Evolutionary conservation across 2,797 vertebrate genomes (phyloP).

Genomic region (Pangasius larnaudii): DNA sequence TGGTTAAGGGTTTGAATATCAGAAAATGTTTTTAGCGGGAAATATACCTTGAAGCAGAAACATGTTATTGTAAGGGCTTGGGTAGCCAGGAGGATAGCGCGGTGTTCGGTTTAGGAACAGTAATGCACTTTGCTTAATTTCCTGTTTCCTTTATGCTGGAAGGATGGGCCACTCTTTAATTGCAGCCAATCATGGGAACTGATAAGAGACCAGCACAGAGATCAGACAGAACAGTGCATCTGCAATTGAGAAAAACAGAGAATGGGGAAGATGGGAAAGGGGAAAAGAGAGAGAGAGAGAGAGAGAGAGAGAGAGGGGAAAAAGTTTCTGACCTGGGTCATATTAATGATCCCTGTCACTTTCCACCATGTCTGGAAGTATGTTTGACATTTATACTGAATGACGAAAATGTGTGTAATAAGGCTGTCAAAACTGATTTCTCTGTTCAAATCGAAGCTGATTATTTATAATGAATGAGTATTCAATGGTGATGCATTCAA

Average conservation of each 20-base stretch:
- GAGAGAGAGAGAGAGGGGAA: not conserved
- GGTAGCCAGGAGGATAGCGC: slow-evolving; percentile 13
- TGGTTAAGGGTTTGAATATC: slow-evolving; percentile 44
- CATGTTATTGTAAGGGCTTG: slow-evolving; percentile 49
- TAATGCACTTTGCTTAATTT: slow-evolving; percentile 43
- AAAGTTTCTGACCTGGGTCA: not conserved
- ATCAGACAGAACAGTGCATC: not conserved
- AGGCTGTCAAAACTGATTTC: slow-evolving; percentile 10
- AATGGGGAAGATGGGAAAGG: not conserved
- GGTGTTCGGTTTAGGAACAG: slow-evolving; percentile 49
- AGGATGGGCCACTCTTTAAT: slow-evolving; percentile 29
- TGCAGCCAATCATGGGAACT: not conserved
- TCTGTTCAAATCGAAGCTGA: not conserved
- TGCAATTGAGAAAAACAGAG: not conserved
- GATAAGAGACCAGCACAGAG: not conserved
- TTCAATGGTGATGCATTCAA: not conserved
- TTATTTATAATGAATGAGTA: not conserved
- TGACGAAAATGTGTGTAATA: not conserved
- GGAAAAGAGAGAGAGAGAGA: not conserved
- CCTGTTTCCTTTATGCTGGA: slow-evolving; percentile 33
- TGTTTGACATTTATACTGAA: not conserved
- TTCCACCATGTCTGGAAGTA: not conserved
- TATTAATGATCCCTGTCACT: not conserved
- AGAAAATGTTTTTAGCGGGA: slow-evolving; percentile 36
- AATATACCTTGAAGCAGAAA: slow-evolving; percentile 31